phyloP scores from a whole-genome alignment of 2,888 invertebrate species.

The Eilema sororculum region DNA sequence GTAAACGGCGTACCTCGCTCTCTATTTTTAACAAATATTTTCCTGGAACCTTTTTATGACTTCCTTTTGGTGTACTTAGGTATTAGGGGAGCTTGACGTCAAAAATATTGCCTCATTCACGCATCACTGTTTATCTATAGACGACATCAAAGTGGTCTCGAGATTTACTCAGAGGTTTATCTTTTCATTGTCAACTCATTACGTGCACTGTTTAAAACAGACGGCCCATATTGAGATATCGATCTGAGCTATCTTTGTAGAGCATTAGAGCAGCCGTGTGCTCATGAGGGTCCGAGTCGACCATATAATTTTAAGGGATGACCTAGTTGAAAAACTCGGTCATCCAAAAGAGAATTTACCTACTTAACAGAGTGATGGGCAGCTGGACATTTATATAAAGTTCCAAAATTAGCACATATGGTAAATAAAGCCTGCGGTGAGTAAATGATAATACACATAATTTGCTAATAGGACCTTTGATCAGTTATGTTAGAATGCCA shows the following conservation, averaged over 20 bases:
- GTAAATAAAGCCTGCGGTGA: neutral
- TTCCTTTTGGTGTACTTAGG: conserved; percentile 58
- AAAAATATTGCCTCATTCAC: conserved; percentile 54
- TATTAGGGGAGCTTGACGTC: conserved; percentile 58
- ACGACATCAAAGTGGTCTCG: conserved; percentile 49
- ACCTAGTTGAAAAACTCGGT: conserved; percentile 77
- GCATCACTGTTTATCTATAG: conserved; percentile 52
- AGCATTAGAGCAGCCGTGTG: conserved; percentile 64
- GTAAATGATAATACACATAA: neutral
- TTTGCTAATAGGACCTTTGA: neutral
- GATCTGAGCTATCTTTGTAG: conserved; percentile 72
- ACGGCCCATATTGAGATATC: conserved; percentile 64
- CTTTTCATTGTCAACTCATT: conserved; percentile 52
- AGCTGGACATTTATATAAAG: conserved; percentile 5
- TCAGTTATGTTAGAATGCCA: neutral
- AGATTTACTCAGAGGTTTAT: conserved; percentile 51
- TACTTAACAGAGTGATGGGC: conserved; percentile 20
- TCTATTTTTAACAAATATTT: conserved; percentile 67
- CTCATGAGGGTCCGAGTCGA: conserved; percentile 61
- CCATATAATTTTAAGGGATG: conserved; percentile 78
- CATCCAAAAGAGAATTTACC: conserved; percentile 66
- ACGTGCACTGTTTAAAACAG: conserved; percentile 56
- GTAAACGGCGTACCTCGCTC: conserved; percentile 60
- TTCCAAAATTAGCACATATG: neutral
- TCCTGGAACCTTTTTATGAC: conserved; percentile 65